Conservation (phyloP, 2,797 vertebrate genomes). For the Oreonectes daqikongensis region DNA sequence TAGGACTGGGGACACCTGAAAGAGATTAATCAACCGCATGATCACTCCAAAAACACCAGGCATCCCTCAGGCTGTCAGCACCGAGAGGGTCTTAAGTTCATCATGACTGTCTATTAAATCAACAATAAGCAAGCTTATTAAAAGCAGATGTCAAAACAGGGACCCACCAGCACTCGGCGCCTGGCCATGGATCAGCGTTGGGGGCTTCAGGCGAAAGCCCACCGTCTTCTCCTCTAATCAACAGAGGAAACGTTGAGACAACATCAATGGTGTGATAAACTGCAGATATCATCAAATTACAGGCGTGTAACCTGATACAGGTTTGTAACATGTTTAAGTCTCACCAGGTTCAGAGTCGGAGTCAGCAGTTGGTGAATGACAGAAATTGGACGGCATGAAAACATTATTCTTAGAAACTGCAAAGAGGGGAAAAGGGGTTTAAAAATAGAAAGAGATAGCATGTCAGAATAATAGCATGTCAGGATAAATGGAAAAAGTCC, state of each 20-base stretch:
- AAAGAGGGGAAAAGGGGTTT: constrained; percentile 22
- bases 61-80: neutral
- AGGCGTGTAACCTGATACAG: neutral
- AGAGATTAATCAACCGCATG: constrained; percentile 7
- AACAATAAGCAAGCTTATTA: neutral
- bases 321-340: constrained; percentile 1
- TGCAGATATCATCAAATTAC: neutral
- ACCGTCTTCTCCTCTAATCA: constrained; percentile 82
- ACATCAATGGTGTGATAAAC: neutral
- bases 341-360: constrained; percentile 81
- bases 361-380: constrained; percentile 77
- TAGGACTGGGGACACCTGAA: constrained; percentile 84
- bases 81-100: neutral
- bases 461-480: too few relatives aligned
- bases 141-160: neutral
- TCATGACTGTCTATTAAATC: neutral
- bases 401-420: constrained; percentile 82
- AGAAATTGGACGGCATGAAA: constrained; percentile 81
- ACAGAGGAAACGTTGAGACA: constrained; percentile 18
- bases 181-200: constrained; percentile 85
- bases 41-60: neutral
- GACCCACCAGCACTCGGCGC: constrained; percentile 84
- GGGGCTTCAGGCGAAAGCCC: constrained; percentile 84
- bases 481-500: too few relatives aligned
- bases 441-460: neutral